A percentile compares a stretch with the other conserved stretches of the same genome.
These are phyloP conservation scores for Harlomillsia oculata DNA, from an alignment of 1,140 invertebrate genomes.

Conservation along the genomic window DNA sequence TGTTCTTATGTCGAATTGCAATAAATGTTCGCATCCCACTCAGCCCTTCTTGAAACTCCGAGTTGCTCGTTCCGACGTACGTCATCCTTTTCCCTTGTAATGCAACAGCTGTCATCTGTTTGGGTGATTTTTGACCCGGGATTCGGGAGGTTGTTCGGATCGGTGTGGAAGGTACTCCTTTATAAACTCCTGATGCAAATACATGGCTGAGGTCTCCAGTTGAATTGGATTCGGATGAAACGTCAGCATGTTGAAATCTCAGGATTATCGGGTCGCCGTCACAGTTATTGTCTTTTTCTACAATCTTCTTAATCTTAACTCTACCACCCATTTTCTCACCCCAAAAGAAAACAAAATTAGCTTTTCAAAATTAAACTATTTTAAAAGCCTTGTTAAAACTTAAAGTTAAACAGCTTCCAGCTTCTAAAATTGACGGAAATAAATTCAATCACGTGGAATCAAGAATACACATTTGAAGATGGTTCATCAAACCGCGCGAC, in stretches of 20 bases:
- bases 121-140: neutral
- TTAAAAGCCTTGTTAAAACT: no score
- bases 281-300: neutral
- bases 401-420: no score
- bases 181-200: slow-evolving; percentile 1
- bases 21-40: slow-evolving; percentile 16
- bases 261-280: slow-evolving; percentile 3
- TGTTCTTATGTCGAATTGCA: slow-evolving; percentile 16
- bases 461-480: no score
- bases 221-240: neutral
- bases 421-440: no score
- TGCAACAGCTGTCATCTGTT: neutral
- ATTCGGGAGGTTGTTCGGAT: neutral
- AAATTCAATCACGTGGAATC: no score
- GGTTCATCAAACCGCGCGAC: no score
- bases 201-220: slow-evolving; percentile 10
- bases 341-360: neutral
- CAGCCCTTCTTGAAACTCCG: neutral
- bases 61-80: slow-evolving; percentile 12
- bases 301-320: slow-evolving; percentile 10
- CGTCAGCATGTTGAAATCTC: slow-evolving; percentile 24
- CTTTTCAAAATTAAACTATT: no score
- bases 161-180: no score
- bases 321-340: neutral
- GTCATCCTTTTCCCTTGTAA: slow-evolving; percentile 11